Evolutionary conservation across 2,888 invertebrate genomes (phyloP), one percentile per base, ranked within the genome.

Genomic region (Ormyrus pomaceus): DNA sequence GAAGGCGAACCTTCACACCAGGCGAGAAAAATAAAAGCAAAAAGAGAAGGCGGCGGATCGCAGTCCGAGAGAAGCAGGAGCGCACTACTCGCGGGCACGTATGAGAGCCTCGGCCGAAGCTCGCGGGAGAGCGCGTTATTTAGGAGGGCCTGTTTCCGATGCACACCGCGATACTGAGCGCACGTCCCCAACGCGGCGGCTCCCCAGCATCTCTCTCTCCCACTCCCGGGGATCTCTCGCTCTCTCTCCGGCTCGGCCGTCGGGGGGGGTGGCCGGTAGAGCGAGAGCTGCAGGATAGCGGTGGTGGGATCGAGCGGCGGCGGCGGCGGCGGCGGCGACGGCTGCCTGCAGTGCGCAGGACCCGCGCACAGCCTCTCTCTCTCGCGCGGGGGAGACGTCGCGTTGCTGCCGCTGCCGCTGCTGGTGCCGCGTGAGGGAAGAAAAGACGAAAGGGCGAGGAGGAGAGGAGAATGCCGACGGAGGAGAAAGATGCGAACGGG

Each of bases 321-420:
- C 64, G 10, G 66, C 58, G n/a, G 46, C 61, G 65, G 56, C 51
- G 48, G 13, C 58, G 34, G 51, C 11, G 66, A 13, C 34, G 34
- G 3, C 34, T 34, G 72, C n/a, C 55, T 19, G 70, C 77, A 78
- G 55, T 72, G 77, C 77, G 77, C 77, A 78, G 72, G 72, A 77
- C 55, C 51, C 68, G 62, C 76, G 66, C 59, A 34, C 34, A 50
- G 58, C 65, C 65, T 68, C 66, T 51, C 65, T 68, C 66, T 51
- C 53, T n/a, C 13, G 13, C 53, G 8, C 8, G 64, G 48, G 50
- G 45, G 46, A 64, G 64, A 59, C 34, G 34, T 34, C 34, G 34
- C 34, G 34, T 4, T 34, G 34, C 34, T 2, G 34, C 34, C 1
- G 34, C 34, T 34, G 34, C 34, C 4, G 34, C 34, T 34, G 34